Percentiles rank a stretch among this genome's conserved stretches.
Evolutionary conservation across 2,888 invertebrate species (phyloP).

Genomic region (Chloromyia formosa): DNA sequence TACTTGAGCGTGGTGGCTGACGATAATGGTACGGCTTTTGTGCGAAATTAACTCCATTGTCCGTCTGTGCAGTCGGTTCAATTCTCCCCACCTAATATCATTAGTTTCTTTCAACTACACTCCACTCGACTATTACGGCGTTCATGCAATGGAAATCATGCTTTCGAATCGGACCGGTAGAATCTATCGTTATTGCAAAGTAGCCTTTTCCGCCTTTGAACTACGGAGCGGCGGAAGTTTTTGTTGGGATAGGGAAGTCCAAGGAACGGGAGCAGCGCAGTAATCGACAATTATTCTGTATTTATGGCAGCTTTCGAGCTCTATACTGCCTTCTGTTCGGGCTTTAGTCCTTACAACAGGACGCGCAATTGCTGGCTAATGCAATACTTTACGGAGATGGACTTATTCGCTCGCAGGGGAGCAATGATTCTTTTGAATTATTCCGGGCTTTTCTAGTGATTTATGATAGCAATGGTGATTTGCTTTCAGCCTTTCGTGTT

Average conservation of each 20-base stretch:
- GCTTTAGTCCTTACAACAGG: neutral
- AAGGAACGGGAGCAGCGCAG: neutral
- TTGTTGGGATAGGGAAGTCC: neutral
- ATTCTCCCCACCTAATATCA: neutral
- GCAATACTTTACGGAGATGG: neutral
- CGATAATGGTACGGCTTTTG: slow-evolving; percentile 43
- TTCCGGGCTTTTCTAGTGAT: slow-evolving; percentile 2
- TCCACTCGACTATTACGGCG: neutral
- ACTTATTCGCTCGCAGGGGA: neutral
- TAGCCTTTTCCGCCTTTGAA: slow-evolving; percentile 5
- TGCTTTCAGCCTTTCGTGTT: neutral
- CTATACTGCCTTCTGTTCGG: neutral
- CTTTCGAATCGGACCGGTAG: neutral
- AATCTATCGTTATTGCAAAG: neutral
- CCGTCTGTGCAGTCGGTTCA: neutral
- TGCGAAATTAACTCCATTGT: slow-evolving; percentile 46
- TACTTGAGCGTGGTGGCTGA: slow-evolving; percentile 27
- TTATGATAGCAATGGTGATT: slow-evolving; percentile 2
- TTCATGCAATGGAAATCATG: neutral
- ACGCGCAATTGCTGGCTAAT: neutral
- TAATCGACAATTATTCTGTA: slow-evolving; percentile 31
- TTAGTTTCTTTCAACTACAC: slow-evolving; percentile 40
- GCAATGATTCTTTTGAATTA: neutral
- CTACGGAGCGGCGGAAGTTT: neutral
- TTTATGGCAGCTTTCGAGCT: slow-evolving; percentile 17